phyloP scores from a whole-genome alignment of 1,140 invertebrate species.

The Orius insidiosus region DNA sequence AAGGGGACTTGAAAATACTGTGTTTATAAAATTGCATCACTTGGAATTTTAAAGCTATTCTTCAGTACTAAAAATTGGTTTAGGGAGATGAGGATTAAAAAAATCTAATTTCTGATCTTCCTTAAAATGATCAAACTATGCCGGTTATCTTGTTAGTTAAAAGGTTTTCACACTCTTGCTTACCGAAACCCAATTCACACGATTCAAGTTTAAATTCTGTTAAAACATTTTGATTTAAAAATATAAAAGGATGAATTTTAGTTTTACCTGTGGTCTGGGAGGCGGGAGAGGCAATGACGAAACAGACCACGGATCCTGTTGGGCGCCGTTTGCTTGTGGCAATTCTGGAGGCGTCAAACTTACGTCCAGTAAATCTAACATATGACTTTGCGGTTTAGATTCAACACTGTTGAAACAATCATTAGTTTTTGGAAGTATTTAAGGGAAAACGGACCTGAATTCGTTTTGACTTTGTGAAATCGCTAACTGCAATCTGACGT shows the following conservation, averaged over 20 bases:
- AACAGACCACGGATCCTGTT: slow-evolving; percentile 50
- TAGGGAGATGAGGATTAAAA: too few relatives aligned
- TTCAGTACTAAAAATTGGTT: too few relatives aligned
- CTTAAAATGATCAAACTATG: too few relatives aligned
- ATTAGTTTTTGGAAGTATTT: neutral
- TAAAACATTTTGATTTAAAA: slow-evolving; percentile 7
- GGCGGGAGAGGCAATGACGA: slow-evolving; percentile 33
- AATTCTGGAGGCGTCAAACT: slow-evolving; percentile 31
- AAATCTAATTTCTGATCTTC: too few relatives aligned
- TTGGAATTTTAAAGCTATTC: too few relatives aligned
- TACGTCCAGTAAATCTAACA: slow-evolving; percentile 68
- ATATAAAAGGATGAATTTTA: neutral
- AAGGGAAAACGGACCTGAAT: slow-evolving; percentile 46
- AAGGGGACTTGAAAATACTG: too few relatives aligned
- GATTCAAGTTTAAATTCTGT: slow-evolving; percentile 21
- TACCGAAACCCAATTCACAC: slow-evolving; percentile 18
- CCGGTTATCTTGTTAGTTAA: too few relatives aligned
- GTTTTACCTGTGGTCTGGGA: slow-evolving; percentile 30
- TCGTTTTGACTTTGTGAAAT: slow-evolving; percentile 84
- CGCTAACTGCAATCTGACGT: slow-evolving; percentile 83
- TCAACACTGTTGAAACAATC: neutral
- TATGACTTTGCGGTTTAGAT: slow-evolving; percentile 34
- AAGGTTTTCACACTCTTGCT: neutral
- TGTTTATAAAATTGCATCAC: too few relatives aligned
- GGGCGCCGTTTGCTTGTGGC: slow-evolving; percentile 22